Base-by-base conservation (phyloP, 1,140 invertebrate species). In the Teleogryllus occipitalis region DNA sequence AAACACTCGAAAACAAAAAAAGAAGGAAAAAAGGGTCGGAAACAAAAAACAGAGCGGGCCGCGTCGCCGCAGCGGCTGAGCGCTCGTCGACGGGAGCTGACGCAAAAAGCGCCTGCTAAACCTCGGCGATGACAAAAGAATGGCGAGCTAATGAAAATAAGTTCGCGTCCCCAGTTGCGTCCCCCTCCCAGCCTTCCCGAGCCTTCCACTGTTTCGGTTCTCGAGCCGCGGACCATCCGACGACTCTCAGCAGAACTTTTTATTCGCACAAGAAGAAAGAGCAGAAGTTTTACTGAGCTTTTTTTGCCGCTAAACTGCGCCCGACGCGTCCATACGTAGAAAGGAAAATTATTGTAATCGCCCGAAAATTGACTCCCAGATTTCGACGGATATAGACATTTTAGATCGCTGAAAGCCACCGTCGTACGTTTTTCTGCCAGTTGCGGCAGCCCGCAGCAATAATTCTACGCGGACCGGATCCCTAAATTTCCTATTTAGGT, bases 21-120 rank as follows among this genome's bases (percentile, higher is more conserved):
- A 81, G 80, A 77, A 48, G 49, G 27, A 39, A 39, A 39, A 80
- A 73, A 79, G 76, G 76, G 78, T 77, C 65, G 79, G 76, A 65
- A 65, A 65, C 10, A 65, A 18, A 65, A 65, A 65, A 65, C 54
- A 65, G 18, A 65, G 27, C 27, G 27, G 27, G 5, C 27, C 27
- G 27, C 27, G 27, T 39, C 27, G 27, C 27, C 27, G 27, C 27
- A 39, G 27, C 27, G 27, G 27, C 27, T 2, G 27, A 39, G 27
- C 27, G n/a, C 27, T 5, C 27, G 27, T 39, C 27, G 27, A 39
- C 27, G 27, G 27, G 27, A 39, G 27, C 27, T 39, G 27, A 39
- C 27, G 27, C 27, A 39, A 39, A 39, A 39, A 39, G 27, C 27
- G 27, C 27, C 27, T 39, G 54, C 54, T 65, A 65, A 65, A 65